Conservation (phyloP, 2,113 vertebrate species). For the Scolopax mira region DNA sequence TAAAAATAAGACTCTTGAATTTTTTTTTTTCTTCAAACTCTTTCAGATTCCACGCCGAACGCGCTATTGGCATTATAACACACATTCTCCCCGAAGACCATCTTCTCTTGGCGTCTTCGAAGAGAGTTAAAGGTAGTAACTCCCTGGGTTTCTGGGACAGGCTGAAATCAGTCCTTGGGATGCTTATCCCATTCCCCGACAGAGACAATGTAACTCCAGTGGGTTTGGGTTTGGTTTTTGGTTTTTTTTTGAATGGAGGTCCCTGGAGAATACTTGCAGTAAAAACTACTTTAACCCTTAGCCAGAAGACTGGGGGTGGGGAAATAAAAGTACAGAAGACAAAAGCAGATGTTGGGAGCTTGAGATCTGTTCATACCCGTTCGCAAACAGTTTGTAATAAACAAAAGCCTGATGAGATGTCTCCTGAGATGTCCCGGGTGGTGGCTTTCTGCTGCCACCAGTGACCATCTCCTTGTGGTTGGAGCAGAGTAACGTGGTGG, state of each 20-base stretch:
- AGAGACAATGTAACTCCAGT: background rate
- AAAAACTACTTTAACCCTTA: background rate
- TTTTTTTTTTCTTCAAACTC: background rate
- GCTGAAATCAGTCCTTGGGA: background rate
- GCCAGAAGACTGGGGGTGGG: background rate
- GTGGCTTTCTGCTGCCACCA: background rate
- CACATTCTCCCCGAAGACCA: slow-evolving; percentile 99
- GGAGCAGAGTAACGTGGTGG: background rate
- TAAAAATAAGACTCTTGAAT: background rate
- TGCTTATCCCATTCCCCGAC: background rate
- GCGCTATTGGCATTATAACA: slow-evolving; percentile 99
- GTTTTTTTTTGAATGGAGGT: background rate
- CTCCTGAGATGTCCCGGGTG: background rate
- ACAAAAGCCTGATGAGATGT: background rate
- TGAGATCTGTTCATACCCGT: rapidly evolving
- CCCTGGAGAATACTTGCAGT: background rate
- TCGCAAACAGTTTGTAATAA: background rate
- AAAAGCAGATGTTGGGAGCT: rapidly evolving
- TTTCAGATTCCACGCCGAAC: slow-evolving; percentile 96
- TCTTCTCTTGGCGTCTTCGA: slow-evolving; percentile 96
- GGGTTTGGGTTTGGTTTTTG: too few relatives aligned
- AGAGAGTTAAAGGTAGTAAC: slow-evolving; percentile 97
- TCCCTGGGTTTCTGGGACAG: too few relatives aligned
- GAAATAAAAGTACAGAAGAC: background rate
- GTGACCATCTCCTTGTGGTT: background rate